A percentile compares a stretch with the other conserved stretches of the same genome.
These are phyloP conservation scores for Dorcus parallelipipedus DNA, from an alignment of 2,888 invertebrate species.

Conservation along the genomic window DNA sequence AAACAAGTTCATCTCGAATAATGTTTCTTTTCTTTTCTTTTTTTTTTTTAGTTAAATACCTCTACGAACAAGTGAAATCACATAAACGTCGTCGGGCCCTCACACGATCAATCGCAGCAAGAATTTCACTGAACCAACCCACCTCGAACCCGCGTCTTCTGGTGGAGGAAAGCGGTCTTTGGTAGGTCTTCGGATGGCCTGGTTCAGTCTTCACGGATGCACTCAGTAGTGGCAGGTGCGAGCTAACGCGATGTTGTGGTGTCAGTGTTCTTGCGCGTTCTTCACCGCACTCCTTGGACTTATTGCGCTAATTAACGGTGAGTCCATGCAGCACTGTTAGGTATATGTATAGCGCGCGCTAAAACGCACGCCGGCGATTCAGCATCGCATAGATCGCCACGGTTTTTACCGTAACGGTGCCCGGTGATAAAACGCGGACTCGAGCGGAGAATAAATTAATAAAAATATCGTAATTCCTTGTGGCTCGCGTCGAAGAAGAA, in stretches of 20 bases:
- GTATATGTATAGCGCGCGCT: neutral
- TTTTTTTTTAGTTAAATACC: no score
- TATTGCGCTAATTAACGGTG: conserved; percentile 22
- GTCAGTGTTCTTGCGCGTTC: conserved; percentile 23
- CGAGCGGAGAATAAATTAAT: no score
- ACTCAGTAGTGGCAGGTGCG: conserved; percentile 13
- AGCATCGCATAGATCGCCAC: no score
- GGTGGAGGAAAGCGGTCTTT: conserved; percentile 24
- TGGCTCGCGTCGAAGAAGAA: no score
- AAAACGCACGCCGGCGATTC: neutral
- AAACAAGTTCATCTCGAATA: no score
- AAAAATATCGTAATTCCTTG: no score
- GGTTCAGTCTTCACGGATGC: conserved; percentile 27
- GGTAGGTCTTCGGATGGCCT: conserved; percentile 29
- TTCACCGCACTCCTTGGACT: conserved; percentile 22
- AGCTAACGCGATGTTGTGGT: conserved; percentile 20
- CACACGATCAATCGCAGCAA: no score
- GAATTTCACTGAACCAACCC: neutral
- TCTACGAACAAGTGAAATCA: no score
- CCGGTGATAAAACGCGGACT: no score
- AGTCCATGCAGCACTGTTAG: conserved; percentile 10
- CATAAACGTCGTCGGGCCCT: no score
- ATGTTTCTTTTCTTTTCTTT: no score
- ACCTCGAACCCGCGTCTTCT: conserved; percentile 4
- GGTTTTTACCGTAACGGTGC: no score